Conservation (phyloP, 2,888 invertebrate species). For the Drosophila yooni region DNA sequence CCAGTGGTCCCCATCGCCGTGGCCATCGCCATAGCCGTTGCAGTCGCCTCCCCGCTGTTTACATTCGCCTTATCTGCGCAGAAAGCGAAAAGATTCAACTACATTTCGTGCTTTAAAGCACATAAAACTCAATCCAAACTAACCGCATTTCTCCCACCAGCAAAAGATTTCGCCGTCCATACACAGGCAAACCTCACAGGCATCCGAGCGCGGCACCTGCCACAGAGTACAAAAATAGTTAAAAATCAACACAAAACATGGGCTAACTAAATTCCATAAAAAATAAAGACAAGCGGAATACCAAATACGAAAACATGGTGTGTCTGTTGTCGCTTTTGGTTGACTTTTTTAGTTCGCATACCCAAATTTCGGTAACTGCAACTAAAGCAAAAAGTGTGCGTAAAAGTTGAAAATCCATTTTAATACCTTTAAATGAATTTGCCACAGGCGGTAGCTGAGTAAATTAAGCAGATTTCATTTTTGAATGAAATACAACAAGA, state of each 20-base stretch:
- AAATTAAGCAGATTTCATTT: not conserved
- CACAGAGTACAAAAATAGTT: conserved; percentile 63
- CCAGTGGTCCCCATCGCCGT: not conserved
- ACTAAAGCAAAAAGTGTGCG: not conserved
- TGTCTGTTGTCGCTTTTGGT: conserved; percentile 26
- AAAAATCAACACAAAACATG: conserved; percentile 33
- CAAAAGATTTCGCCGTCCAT: conserved; percentile 89
- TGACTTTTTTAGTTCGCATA: not conserved
- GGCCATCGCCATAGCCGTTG: conserved; percentile 1
- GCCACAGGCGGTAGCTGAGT: too few relatives aligned
- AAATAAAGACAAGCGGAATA: conserved; percentile 2
- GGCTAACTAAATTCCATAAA: conserved; percentile 32
- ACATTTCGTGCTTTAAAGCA: conserved; percentile 40
- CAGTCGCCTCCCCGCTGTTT: conserved; percentile 20
- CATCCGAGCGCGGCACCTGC: conserved; percentile 87
- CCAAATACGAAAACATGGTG: conserved; percentile 26
- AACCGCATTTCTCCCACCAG: conserved; percentile 89
- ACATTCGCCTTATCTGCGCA: conserved; percentile 70
- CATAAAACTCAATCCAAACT: conserved; percentile 66
- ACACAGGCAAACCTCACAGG: conserved; percentile 88
- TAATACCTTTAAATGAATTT: not conserved
- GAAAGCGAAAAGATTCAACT: conserved; percentile 55
- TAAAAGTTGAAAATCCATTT: conserved; percentile 1
- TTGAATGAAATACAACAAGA: not conserved
- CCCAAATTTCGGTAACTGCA: not conserved